Conservation (phyloP, 2,113 vertebrate species). For the Phyllopteryx taeniolatus region DNA sequence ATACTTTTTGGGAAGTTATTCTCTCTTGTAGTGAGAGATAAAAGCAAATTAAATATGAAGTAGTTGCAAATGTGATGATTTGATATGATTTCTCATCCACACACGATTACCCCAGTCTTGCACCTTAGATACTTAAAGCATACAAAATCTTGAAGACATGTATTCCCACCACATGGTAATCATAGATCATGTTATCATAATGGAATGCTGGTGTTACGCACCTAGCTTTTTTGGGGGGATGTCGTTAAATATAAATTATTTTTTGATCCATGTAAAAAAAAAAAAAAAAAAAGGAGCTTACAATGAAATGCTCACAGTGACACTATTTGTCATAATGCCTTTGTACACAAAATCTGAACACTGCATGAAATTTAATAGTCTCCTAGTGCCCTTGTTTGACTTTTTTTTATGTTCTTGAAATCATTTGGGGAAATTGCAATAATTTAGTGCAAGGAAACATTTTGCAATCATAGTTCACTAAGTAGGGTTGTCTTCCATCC, state of each 20-base stretch:
- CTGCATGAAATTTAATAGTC: constrained; percentile 66
- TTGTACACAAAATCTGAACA: constrained; percentile 64
- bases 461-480: constrained; percentile 34
- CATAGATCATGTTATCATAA: constrained; percentile 60
- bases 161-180: constrained; percentile 60
- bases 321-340: constrained; percentile 56
- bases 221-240: constrained; percentile 39
- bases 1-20: constrained; percentile 72
- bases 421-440: constrained; percentile 57
- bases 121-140: constrained; percentile 62
- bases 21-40: constrained; percentile 60
- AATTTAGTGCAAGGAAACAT: constrained; percentile 32
- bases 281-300: constrained; percentile 19
- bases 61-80: constrained; percentile 46
- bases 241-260: constrained; percentile 45
- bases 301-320: constrained; percentile 41
- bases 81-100: constrained; percentile 51
- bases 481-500: constrained; percentile 37
- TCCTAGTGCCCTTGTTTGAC: constrained; percentile 67
- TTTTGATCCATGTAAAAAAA: constrained; percentile 29
- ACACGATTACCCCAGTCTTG: constrained; percentile 55
- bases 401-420: constrained; percentile 63
- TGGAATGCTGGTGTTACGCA: constrained; percentile 66
- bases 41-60: constrained; percentile 44
- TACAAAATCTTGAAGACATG: constrained; percentile 59